Evolutionary conservation across 2,113 vertebrate genomes (phyloP).

Genomic region (Dinomys branickii): DNA sequence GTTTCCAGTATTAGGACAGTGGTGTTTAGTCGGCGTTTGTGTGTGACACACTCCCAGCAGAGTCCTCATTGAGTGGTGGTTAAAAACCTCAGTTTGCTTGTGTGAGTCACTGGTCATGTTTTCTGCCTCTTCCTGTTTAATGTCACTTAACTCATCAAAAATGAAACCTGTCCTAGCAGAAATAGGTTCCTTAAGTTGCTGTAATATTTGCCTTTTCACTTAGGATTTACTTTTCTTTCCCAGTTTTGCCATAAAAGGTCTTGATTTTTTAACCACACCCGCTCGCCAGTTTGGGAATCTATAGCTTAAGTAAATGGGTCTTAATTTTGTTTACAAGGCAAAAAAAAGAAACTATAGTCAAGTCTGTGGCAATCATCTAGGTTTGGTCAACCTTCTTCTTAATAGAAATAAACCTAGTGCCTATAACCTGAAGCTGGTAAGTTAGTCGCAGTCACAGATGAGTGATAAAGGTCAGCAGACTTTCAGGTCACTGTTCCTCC

Average conservation of each 20-base stretch:
- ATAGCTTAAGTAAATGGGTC: conserved; percentile 13
- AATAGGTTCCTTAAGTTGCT: conserved; percentile 25
- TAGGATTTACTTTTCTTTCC: background rate
- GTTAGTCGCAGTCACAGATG: background rate
- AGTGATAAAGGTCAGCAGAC: background rate
- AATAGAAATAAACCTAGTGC: background rate
- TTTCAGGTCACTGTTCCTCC: background rate
- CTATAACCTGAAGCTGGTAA: background rate
- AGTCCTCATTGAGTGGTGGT: background rate
- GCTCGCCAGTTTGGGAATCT: conserved; percentile 2
- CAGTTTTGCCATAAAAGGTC: conserved; percentile 16
- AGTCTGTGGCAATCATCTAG: background rate
- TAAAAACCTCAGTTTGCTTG: conserved; percentile 32
- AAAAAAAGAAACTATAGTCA: background rate
- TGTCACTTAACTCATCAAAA: conserved; percentile 14
- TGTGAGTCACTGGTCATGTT: conserved; percentile 37
- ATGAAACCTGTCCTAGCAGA: background rate
- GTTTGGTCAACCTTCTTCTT: conserved; percentile 36
- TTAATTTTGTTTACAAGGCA: background rate
- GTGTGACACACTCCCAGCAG: background rate
- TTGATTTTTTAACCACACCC: background rate
- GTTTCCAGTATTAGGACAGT: background rate
- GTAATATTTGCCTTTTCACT: conserved; percentile 48
- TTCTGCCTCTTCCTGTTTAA: conserved; percentile 46
- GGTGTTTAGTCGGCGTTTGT: background rate